Evolutionary conservation across 2,888 invertebrate genomes (phyloP).

Genomic region (Philereme transversata): DNA sequence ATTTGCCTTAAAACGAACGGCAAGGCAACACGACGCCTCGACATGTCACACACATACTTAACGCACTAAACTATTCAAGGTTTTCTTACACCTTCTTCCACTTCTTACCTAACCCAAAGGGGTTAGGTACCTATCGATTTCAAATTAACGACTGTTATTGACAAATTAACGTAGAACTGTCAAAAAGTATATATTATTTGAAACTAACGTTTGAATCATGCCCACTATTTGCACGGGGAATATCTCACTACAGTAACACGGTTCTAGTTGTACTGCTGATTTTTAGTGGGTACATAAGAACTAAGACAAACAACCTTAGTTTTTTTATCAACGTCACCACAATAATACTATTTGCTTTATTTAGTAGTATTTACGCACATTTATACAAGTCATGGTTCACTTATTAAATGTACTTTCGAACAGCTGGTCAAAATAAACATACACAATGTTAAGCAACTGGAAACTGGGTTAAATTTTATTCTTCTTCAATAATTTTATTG

Average conservation of each 20-base stretch:
- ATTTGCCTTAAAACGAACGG: constrained; percentile 59
- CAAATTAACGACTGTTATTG: too few species aligned
- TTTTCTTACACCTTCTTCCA: constrained; percentile 23
- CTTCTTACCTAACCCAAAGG: too few species aligned
- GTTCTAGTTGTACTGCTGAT: neutral
- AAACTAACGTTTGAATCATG: too few species aligned
- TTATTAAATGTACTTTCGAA: too few species aligned
- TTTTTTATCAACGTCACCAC: neutral
- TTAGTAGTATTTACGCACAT: too few species aligned
- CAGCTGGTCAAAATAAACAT: too few species aligned
- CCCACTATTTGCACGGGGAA: too few species aligned
- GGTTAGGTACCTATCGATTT: constrained; percentile 11
- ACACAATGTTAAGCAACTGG: neutral
- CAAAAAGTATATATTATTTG: too few species aligned
- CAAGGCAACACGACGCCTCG: constrained; percentile 41
- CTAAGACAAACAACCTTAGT: constrained; percentile 1
- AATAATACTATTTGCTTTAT: too few species aligned
- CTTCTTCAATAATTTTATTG: constrained; percentile 17
- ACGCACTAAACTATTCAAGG: constrained; percentile 29
- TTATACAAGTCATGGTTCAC: too few species aligned
- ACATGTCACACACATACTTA: constrained; percentile 39
- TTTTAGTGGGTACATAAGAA: constrained; percentile 10
- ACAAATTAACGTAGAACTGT: too few species aligned
- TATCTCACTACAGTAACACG: too few species aligned
- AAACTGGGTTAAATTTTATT: constrained; percentile 19